Conservation (phyloP, 2,113 vertebrate species). For the Pipra filicauda region DNA sequence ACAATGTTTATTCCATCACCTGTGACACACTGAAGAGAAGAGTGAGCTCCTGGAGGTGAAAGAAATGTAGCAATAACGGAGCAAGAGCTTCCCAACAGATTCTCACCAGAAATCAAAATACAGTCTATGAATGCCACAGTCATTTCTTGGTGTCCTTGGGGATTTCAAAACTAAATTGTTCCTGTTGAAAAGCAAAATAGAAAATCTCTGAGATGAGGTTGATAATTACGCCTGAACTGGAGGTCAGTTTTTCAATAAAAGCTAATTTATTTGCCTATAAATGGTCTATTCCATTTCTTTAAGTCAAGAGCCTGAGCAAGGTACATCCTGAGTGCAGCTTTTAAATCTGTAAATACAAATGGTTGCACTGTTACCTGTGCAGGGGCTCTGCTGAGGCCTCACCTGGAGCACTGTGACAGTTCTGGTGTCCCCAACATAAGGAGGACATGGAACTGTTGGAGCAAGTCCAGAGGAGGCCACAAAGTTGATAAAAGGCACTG, state of each 20-base stretch:
- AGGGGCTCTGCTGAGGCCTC: background rate
- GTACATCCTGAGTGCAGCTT: background rate
- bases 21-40: background rate
- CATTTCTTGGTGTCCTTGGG: background rate
- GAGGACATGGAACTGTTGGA: background rate
- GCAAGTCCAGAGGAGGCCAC: background rate
- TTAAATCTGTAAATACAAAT: fast-evolving
- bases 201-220: background rate
- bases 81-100: background rate
- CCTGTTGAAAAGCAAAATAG: background rate
- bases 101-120: background rate
- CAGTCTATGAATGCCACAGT: background rate
- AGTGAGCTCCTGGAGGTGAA: background rate
- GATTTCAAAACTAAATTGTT: background rate
- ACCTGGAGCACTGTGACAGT: background rate
- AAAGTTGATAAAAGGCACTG: background rate
- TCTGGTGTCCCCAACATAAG: fast-evolving
- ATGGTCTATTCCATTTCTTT: background rate
- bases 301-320: background rate
- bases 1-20: background rate
- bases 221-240: constrained; percentile 8
- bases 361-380: background rate
- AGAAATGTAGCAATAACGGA: background rate
- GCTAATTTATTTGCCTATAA: background rate
- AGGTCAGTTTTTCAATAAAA: background rate